Evolutionary conservation across 2,888 invertebrate genomes (phyloP).

Genomic region (Agrypnus murinus): DNA sequence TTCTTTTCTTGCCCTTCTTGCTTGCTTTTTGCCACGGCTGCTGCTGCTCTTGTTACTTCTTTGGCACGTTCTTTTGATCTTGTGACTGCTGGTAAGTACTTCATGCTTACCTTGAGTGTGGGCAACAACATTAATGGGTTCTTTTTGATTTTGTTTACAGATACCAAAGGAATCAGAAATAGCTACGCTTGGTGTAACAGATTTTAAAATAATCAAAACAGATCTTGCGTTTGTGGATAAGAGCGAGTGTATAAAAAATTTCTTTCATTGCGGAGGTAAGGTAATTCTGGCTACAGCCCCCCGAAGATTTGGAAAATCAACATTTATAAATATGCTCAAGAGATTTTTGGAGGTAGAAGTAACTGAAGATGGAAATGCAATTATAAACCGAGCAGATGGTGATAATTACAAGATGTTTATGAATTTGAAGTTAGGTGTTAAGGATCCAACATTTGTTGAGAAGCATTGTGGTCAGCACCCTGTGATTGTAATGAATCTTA

Average conservation of each 20-base stretch:
- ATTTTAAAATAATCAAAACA: slow-evolving; percentile 4
- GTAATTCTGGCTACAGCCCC: not conserved
- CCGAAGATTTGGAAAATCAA: not conserved
- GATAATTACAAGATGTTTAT: slow-evolving; percentile 16
- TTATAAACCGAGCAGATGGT: not conserved
- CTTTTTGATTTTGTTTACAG: too few relatives aligned
- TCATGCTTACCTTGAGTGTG: not conserved
- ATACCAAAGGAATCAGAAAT: too few relatives aligned
- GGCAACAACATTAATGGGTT: too few relatives aligned
- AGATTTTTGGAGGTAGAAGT: not conserved
- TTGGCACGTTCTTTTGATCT: not conserved
- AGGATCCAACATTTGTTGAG: not conserved
- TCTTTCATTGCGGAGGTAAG: not conserved
- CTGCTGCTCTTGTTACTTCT: not conserved
- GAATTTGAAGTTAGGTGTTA: not conserved
- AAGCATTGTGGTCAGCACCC: slow-evolving; percentile 2
- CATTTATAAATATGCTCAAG: slow-evolving; percentile 7
- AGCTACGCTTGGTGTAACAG: too few relatives aligned
- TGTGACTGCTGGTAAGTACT: not conserved
- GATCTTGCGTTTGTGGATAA: slow-evolving; percentile 1
- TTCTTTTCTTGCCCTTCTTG: not conserved
- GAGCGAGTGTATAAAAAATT: not conserved
- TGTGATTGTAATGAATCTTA: not conserved
- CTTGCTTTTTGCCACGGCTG: not conserved
- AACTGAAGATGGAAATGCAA: not conserved